These are phyloP conservation scores for Drosophila nigricruria DNA, from an alignment of 2,888 invertebrate species.

Conservation along the genomic window DNA sequence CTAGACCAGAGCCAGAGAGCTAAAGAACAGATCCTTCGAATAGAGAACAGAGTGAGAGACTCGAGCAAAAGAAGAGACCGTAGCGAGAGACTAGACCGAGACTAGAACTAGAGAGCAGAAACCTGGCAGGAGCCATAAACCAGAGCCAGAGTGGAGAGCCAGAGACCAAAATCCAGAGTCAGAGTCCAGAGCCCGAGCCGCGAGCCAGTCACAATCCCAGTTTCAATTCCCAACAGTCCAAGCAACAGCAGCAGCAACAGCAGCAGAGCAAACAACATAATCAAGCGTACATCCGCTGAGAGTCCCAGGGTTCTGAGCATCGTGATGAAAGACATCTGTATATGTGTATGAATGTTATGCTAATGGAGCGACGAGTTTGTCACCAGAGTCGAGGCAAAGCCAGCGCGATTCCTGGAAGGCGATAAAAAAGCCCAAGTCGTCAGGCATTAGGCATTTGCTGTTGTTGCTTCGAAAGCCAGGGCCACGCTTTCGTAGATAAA, in stretches of 20 bases:
- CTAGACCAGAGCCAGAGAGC: neutral
- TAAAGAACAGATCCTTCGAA: neutral
- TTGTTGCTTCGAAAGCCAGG: constrained; percentile 30
- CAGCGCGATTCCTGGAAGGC: constrained; percentile 66
- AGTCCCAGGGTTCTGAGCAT: constrained; percentile 9
- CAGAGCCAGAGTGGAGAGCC: neutral
- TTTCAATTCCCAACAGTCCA: constrained; percentile 30
- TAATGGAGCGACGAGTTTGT: constrained; percentile 75
- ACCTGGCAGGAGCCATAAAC: neutral
- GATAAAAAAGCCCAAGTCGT: constrained; percentile 21
- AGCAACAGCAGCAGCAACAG: constrained; percentile 20
- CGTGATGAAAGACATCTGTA: neutral
- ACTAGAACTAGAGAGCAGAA: neutral
- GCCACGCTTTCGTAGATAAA: constrained; percentile 62
- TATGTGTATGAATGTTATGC: constrained; percentile 60
- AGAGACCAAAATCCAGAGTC: neutral
- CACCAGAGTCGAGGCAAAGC: constrained; percentile 56
- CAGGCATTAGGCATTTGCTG: constrained; percentile 39
- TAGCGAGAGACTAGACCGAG: neutral
- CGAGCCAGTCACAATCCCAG: constrained; percentile 20
- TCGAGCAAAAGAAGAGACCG: no score
- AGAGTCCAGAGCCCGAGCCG: neutral
- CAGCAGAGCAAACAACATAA: constrained; percentile 71
- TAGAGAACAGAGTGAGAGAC: neutral
- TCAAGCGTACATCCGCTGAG: constrained; percentile 75